Conservation (phyloP, 53 echinoderm and acorn worm genomes). For the Mesocentrotus franciscanus region DNA sequence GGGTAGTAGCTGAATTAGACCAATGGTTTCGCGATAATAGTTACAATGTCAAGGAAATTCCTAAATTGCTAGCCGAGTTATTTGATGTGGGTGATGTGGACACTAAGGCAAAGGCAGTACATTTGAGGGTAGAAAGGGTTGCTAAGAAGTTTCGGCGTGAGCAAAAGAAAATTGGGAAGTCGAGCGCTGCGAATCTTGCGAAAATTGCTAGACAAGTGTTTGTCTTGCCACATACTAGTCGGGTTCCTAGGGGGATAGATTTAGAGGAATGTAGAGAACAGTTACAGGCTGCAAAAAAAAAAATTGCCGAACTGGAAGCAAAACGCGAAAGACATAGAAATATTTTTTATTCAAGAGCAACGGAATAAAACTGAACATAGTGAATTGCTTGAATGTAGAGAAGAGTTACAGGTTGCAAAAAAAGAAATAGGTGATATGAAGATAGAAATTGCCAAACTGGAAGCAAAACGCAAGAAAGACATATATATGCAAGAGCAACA, state of each 20-base stretch:
- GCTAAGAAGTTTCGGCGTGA: not conserved
- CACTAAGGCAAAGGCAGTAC: not conserved
- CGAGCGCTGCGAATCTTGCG: not conserved
- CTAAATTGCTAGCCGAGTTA: not conserved
- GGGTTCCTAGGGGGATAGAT: not conserved
- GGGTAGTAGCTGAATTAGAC: constrained; percentile 8
- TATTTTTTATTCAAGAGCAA: not conserved
- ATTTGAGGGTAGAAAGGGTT: not conserved
- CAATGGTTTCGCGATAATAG: not conserved
- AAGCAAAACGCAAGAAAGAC: not conserved
- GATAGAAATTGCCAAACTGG: not conserved
- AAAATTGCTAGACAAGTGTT: not conserved
- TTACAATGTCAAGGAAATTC: not conserved
- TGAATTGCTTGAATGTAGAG: not conserved
- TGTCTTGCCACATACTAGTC: not conserved
- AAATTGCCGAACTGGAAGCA: not conserved
- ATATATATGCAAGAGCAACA: not conserved
- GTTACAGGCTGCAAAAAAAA: not conserved
- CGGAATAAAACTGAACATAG: not conserved
- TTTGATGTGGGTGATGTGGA: constrained; percentile 17
- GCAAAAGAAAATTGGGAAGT: not conserved
- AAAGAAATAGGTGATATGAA: not conserved
- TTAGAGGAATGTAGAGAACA: not conserved
- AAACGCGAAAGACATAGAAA: not conserved
- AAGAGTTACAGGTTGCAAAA: not conserved